Base-by-base conservation (phyloP, 2,888 invertebrate species). In the Agriotes lineatus region DNA sequence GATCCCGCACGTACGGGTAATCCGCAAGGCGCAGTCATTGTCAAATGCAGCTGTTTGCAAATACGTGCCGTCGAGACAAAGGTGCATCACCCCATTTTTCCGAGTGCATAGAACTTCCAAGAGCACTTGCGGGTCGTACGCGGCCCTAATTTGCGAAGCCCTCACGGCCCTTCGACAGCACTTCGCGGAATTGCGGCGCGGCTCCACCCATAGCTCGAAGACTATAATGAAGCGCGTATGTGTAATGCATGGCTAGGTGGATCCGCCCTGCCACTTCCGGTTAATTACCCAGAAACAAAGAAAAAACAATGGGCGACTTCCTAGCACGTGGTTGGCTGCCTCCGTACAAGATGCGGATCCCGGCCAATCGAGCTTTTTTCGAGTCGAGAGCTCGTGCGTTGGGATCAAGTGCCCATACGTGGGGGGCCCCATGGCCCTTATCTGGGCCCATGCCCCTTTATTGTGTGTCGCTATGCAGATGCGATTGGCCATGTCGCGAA, bases 201-300 rank as follows among this genome's bases (percentile, higher is more conserved):
- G 76, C 81, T 81, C 81, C 81, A 79, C 81, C 82, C 80, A 78
- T 74, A 67, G 70, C 76, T 71, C 73, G 74, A 76, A 75, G 76
- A 76, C 76, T 74, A 78, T 80, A 80, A 80, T 80, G 79, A 78
- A 73, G 70, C 73, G 73, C 69, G 73, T 72, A 76, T 79, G 71
- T 78, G 80, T 78, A 76, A 78, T 77, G 78, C 79, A 79, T 77
- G 77, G 78, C 72, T 72, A 73, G 77, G 72, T 69, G 73, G 79
- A 75, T 75, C 79, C 81, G 80, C 81, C 81, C 80, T 78, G 75
- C 79, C 77, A 79, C 81, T 81, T 81, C 82, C 82, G 79, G 79
- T 77, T 82, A 81, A 82, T 82, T 82, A 82, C 79, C 72, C 75
- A 77, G 78, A 79, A 80, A 80, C 78, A 79, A 78, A 76, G 71